A percentile compares a stretch with the other conserved stretches of the same genome.
Conservation (phyloP, 2,113 vertebrate species). For the Mormyrus iriodes region DNA sequence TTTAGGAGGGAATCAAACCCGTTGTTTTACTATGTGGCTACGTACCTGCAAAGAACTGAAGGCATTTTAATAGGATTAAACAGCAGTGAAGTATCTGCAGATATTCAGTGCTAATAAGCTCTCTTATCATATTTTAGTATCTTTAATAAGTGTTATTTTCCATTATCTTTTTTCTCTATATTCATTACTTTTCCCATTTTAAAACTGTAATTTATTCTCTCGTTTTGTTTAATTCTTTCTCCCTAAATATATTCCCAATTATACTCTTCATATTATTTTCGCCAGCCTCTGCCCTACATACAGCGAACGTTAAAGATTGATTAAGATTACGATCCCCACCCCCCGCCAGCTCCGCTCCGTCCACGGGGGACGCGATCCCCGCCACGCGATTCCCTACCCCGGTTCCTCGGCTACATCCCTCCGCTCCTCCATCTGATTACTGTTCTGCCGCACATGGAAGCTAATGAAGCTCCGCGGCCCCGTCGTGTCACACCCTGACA, state of each 20-base stretch:
- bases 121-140: background rate
- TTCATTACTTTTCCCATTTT: constrained; percentile 2
- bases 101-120: background rate
- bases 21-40: background rate
- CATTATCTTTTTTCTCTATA: background rate
- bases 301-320: background rate
- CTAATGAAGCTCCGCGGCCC: background rate
- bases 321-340: background rate
- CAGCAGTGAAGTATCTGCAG: background rate
- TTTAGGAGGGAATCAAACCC: background rate
- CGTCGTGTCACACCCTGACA: background rate
- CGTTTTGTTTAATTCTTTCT: background rate
- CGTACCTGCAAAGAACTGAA: background rate
- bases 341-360: background rate
- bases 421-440: background rate
- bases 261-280: background rate
- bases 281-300: background rate
- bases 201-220: background rate
- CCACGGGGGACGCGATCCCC: background rate
- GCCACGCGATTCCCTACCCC: background rate
- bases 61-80: background rate
- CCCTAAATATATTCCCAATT: constrained; percentile 3
- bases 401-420: background rate
- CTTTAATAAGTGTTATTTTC: background rate
- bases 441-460: background rate